Evolutionary conservation across 1,140 invertebrate species (phyloP), one percentile per base, ranked within the genome.

Genomic region (Ceratina japonica): DNA sequence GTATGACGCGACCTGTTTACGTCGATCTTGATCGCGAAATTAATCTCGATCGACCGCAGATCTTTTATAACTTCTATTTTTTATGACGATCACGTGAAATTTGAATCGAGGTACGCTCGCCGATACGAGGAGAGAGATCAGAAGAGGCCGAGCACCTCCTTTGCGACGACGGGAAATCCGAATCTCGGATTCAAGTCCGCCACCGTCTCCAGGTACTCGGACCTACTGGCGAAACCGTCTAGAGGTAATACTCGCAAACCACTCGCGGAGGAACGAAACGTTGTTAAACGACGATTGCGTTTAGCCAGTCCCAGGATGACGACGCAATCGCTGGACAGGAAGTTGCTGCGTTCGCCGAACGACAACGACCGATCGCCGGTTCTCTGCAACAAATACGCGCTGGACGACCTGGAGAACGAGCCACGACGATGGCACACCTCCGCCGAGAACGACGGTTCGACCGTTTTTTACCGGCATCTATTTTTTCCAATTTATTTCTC

Each of bases 361-460:
- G 90, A 91, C 12, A 87, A 92, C 63, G 93, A 93, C 51, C 93
- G 93, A 72, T 93, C 93, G 4, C 94, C 95, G 1, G 94, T 96
- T n/a, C 91, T 95, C 27, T 95, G 94, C 85, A 96, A 96, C 84
- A 95, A 94, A 85, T 96, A 96, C 87, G 95, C 95, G 0, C 87
- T 95, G 59, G 94, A 95, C 51, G 93, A 94, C 65, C 91, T 94
- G 10, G 94, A 94, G 73, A 77, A 89, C 37, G 85, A 87, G 58
- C 20, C 76, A 24, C 54, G 59, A 16, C 86, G 80, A 51, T 90
- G 88, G 86, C 82, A 78, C 8, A 62, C 81, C 5, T 13, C 77
- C 20, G 5, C 81, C 7, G 69, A 44, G 5, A 2, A 44, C 37
- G 37, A 44, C 2, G 37, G 37, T 44, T 10, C 5, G 37, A 44